Base-by-base conservation (phyloP, 2,113 vertebrate genomes). In the Esox niger region DNA sequence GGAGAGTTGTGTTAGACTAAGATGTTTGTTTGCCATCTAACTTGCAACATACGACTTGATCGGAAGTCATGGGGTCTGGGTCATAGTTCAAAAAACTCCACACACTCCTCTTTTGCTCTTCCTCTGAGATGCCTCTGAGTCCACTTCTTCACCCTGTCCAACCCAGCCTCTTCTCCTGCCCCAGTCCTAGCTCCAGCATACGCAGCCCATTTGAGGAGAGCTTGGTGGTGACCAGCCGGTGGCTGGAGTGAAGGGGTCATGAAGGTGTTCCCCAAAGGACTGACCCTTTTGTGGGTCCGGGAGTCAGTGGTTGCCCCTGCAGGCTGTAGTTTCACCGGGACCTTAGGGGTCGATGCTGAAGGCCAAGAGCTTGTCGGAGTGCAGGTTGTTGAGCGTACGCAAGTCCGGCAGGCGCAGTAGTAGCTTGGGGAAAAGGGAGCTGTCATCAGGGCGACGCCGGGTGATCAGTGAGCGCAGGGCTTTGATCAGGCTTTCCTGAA, bases 311-410 rank as follows among this genome's bases (percentile, higher is more conserved):
- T 91, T 76, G 84, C 73, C 10, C 91, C 89, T 73, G 38, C 7
- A 69, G 32, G 25, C 7, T 11, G 58, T 64, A 91, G 81, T 60
- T 92, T 72, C 35, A 88, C 83, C 91, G 92, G 92, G 35, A 90
- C 91, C 47, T 92, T 75, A 92, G 55, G 89, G 86, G 70, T 91
- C 88, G 9, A 92, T 92, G 62, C 81, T 91, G 82, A 93, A 93
- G 76, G 91, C 90, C 74, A 93, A 77, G 62, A 93, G 89, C 78
- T 91, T 92, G 79, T 93, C 91, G 0, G 91, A 91, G 87, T 93
- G 92, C 74, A 91, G 64, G 57, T 87, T 91, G 79, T 92, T 93
- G 70, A 93, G 90, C 58, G 92, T 91, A 71, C 90, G 88, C 69
- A 93, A 87, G 84, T 93, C 92, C 0, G 92, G 90, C 65, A 93